Base-by-base conservation (phyloP, 2,113 vertebrate species). In the Brachypteracias leptosomus region DNA sequence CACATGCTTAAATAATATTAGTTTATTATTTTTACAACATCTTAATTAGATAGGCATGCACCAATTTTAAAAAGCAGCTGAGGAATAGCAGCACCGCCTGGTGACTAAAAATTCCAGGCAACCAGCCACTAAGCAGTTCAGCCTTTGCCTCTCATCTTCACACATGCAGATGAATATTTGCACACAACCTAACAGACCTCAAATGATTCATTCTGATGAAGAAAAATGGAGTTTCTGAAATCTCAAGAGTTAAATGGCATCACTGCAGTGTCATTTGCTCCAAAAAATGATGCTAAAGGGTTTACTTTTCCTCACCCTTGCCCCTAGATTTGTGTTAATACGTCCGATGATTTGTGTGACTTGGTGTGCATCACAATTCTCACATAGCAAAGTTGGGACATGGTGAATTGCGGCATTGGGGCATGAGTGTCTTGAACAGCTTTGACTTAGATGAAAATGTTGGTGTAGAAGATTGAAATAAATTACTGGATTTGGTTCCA, bases 321-420 rank as follows among this genome's bases (percentile, higher is more conserved):
- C 0, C 6, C 4, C 3, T 42, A 46, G 18, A 9, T 18, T 35
- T 40, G 9, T 21, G 16, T 31, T 33, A 85, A 8, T 4, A 44
- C 11, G 3, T 49, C 25, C 59, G 28, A 76, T 42, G 33, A 63
- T 67, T 36, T 51, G 16, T 21, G 35, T 33, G 38, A 51, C 7
- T 72, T 4, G 0, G 5, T 28, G 9, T 28, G 57, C 31, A n/a
- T 18, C 12, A 62, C 0, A 55, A 36, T n/a, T 47, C 28, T 47
- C 28, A 38, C 15, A 73, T 40, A 80, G 29, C 28, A 51, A 87
- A 68, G 33, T 22, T 15, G 68, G 22, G 15, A 55, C 20, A 55
- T 3, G 26, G 35, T 14, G 29, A 65, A 57, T 18, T 52, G 85
- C 28, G 84, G 24, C 16, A 28, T 3, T 3, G 31, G 10, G 24